Conservation (phyloP, 2,888 invertebrate genomes). For the Hedya salicella region DNA sequence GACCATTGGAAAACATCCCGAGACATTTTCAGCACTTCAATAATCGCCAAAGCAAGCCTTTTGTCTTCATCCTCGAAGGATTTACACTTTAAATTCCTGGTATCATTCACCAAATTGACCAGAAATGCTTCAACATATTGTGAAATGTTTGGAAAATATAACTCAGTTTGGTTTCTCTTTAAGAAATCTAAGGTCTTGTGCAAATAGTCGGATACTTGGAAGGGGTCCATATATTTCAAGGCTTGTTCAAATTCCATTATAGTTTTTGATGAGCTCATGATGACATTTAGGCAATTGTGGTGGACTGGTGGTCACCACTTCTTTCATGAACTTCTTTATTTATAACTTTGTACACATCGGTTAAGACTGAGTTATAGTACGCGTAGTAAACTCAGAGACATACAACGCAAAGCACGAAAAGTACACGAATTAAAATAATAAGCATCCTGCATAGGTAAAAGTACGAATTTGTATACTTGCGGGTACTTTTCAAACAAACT, state of each 20-base stretch:
- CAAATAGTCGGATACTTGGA: slow-evolving; percentile 48
- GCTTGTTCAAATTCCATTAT: slow-evolving; percentile 40
- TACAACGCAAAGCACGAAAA: too few relatives aligned
- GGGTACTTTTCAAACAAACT: too few relatives aligned
- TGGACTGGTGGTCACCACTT: too few relatives aligned
- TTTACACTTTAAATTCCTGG: slow-evolving; percentile 45
- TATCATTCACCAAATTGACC: slow-evolving; percentile 48
- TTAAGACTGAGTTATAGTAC: too few relatives aligned
- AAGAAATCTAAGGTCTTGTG: slow-evolving; percentile 50
- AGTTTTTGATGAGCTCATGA: slow-evolving; percentile 3
- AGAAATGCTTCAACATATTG: slow-evolving; percentile 50
- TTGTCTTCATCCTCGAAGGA: slow-evolving; percentile 44
- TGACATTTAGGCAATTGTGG: background rate
- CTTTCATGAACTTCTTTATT: too few relatives aligned
- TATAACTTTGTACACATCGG: too few relatives aligned
- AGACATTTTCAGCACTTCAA: slow-evolving; percentile 46
- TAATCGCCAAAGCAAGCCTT: slow-evolving; percentile 47
- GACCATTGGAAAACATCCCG: slow-evolving; percentile 46
- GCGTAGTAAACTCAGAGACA: too few relatives aligned
- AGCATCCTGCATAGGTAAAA: too few relatives aligned
- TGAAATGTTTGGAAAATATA: slow-evolving; percentile 49
- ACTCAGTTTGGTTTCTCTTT: slow-evolving; percentile 45
- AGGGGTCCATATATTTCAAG: slow-evolving; percentile 40
- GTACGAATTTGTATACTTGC: too few relatives aligned
- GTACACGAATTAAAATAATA: too few relatives aligned